These are phyloP conservation scores for Axea sp. DNA, from an alignment of 2,888 invertebrate genomes.

Conservation along the genomic window DNA sequence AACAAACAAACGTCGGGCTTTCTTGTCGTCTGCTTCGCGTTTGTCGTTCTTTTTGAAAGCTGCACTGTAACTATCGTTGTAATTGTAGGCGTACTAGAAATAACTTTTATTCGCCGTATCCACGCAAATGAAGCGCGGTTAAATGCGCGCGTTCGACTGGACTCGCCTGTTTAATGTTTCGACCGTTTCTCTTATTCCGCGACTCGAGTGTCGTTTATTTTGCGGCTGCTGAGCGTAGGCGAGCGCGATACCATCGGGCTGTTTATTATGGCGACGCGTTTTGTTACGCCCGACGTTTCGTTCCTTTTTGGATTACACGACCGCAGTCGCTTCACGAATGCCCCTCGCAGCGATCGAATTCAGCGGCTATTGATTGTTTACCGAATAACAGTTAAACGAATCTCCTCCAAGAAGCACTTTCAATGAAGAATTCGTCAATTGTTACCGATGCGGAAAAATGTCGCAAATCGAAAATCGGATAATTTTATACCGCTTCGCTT, in stretches of 20 bases:
- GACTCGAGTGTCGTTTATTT: slow-evolving; percentile 9
- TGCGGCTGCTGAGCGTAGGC: slow-evolving; percentile 17
- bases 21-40: too few relatives aligned
- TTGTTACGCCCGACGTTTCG: too few relatives aligned
- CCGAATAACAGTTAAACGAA: neutral
- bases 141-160: slow-evolving; percentile 27
- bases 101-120: slow-evolving; percentile 25
- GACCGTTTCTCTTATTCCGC: slow-evolving; percentile 39
- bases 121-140: slow-evolving; percentile 29
- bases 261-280: slow-evolving; percentile 35
- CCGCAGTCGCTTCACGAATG: slow-evolving; percentile 2
- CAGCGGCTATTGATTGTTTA: slow-evolving; percentile 22
- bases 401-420: slow-evolving; percentile 1
- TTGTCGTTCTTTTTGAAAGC: too few relatives aligned
- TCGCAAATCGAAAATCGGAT: too few relatives aligned
- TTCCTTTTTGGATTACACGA: slow-evolving; percentile 23
- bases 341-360: neutral
- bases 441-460: neutral
- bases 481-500: too few relatives aligned
- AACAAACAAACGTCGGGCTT: too few relatives aligned
- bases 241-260: slow-evolving; percentile 36
- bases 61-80: too few relatives aligned
- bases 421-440: slow-evolving; percentile 28
- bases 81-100: too few relatives aligned
- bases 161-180: slow-evolving; percentile 43